Conservation (phyloP, 2,888 invertebrate genomes). For the Daptonema setosum region DNA sequence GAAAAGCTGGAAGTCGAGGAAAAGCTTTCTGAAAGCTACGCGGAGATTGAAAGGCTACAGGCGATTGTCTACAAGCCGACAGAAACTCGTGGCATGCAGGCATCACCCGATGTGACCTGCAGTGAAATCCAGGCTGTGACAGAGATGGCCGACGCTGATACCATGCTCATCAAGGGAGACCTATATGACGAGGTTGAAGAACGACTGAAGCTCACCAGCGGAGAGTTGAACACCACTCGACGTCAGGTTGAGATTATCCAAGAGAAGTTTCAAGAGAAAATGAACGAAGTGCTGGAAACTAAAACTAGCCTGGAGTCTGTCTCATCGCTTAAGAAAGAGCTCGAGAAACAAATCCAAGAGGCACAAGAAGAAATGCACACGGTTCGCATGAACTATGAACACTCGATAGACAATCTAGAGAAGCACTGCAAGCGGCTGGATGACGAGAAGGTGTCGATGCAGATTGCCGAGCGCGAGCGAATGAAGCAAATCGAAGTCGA, state of each 20-base stretch:
- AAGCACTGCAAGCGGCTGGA: neutral
- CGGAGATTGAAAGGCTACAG: neutral
- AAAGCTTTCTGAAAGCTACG: neutral
- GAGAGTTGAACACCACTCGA: slow-evolving; percentile 16
- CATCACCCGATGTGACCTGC: neutral
- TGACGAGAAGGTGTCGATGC: slow-evolving; percentile 1
- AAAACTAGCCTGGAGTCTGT: neutral
- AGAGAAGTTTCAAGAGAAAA: slow-evolving; percentile 14
- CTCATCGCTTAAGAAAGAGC: neutral
- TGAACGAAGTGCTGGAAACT: slow-evolving; percentile 5
- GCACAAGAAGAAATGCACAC: neutral
- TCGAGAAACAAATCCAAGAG: neutral
- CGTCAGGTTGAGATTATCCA: slow-evolving; percentile 20
- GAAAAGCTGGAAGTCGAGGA: neutral
- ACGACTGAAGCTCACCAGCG: slow-evolving; percentile 14
- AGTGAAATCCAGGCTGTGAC: neutral
- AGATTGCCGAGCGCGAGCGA: neutral
- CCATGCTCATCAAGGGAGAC: slow-evolving; percentile 11
- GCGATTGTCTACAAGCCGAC: neutral
- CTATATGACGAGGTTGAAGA: slow-evolving; percentile 18
- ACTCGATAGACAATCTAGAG: neutral
- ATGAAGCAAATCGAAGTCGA: slow-evolving; percentile 14
- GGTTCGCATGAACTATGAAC: neutral
- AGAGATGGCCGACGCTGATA: neutral
- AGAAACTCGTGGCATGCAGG: neutral